Conservation (phyloP, 2,797 vertebrate species). For the Melanotaenia pygmaea region DNA sequence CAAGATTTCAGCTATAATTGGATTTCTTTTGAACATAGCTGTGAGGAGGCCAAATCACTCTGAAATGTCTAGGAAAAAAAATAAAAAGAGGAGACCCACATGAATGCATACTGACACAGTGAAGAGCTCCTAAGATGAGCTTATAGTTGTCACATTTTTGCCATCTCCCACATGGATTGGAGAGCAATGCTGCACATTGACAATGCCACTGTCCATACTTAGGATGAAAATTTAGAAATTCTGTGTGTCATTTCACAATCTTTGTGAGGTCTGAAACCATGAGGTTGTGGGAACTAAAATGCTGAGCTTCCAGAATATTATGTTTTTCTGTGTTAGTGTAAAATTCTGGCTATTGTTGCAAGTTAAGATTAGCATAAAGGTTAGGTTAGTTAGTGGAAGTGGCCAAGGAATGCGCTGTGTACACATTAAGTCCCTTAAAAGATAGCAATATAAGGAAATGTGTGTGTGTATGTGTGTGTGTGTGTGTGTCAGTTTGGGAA, state of each 20-base stretch:
- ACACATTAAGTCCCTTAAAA: background rate
- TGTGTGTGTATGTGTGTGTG: background rate
- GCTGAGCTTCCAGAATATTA: background rate
- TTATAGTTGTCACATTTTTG: slow-evolving; percentile 2
- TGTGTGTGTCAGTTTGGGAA: slow-evolving; percentile 1
- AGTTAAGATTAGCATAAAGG: background rate
- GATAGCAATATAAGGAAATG: background rate
- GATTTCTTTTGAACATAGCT: slow-evolving; percentile 1
- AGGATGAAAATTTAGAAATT: slow-evolving; percentile 28
- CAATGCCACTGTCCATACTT: slow-evolving; percentile 27
- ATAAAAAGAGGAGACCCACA: background rate
- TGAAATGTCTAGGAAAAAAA: background rate
- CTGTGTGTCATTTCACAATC: background rate
- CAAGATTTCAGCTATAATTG: background rate
- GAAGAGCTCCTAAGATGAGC: background rate
- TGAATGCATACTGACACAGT: background rate
- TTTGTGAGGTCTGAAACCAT: background rate
- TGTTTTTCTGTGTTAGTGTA: background rate
- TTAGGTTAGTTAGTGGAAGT: background rate
- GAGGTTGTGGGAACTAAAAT: background rate
- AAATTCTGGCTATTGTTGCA: background rate
- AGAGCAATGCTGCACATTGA: slow-evolving; percentile 25
- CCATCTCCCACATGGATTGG: slow-evolving; percentile 9
- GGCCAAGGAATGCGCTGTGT: background rate
- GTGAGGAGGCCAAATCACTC: background rate